Evolutionary conservation across 2,113 vertebrate genomes (phyloP).

Genomic region (Hippotragus niger): DNA sequence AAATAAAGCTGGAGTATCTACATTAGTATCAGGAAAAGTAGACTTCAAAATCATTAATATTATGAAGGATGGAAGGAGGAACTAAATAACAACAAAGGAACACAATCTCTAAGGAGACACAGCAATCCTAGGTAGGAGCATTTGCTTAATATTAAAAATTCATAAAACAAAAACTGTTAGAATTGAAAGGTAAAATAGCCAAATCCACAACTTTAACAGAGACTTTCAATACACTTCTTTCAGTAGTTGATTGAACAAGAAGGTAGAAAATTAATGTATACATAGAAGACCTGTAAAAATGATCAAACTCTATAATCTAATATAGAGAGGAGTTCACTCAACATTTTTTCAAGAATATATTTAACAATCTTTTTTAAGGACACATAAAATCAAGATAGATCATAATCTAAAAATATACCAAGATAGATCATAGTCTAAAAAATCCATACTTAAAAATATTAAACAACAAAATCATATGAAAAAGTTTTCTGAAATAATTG

Average conservation of each 20-base stretch:
- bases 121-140: neutral
- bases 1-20: neutral
- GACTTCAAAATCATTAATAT: neutral
- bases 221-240: neutral
- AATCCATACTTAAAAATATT: neutral
- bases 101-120: neutral
- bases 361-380: neutral
- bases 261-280: neutral
- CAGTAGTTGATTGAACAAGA: neutral
- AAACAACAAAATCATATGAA: neutral
- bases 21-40: neutral
- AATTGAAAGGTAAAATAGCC: neutral
- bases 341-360: neutral
- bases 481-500: neutral
- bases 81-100: neutral
- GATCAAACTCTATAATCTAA: neutral
- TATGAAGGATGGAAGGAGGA: neutral
- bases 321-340: neutral
- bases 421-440: neutral
- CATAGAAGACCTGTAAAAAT: neutral
- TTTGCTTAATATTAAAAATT: neutral
- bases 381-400: neutral
- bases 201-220: neutral
- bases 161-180: neutral
- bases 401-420: neutral